These are phyloP conservation scores for Catagonus wagneri DNA, from an alignment of 2,113 vertebrate genomes.

Conservation along the genomic window DNA sequence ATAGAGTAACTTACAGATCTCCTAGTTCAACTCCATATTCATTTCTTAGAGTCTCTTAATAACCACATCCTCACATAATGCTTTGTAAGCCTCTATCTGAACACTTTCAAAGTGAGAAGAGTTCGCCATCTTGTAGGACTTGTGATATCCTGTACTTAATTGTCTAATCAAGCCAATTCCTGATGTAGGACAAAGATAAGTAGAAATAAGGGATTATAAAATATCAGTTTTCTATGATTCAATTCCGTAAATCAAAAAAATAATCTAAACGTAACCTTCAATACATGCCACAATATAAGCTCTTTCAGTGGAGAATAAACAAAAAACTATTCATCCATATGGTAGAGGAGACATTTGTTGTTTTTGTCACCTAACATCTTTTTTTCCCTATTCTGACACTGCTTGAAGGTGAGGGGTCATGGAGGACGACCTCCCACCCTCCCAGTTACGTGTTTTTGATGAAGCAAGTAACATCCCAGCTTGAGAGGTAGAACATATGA, in stretches of 20 bases:
- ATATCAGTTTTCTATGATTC: neutral
- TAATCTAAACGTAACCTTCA: constrained; percentile 43
- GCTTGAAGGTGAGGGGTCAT: neutral
- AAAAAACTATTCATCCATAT: neutral
- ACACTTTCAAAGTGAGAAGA: neutral
- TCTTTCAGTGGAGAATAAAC: neutral
- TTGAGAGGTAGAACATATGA: neutral
- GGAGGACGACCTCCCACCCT: neutral
- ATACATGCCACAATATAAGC: neutral
- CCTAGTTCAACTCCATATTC: constrained; percentile 5
- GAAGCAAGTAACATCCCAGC: neutral
- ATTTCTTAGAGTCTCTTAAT: constrained; percentile 46
- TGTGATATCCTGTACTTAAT: neutral
- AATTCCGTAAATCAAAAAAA: constrained; percentile 54
- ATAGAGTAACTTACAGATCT: neutral
- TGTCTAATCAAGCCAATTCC: constrained; percentile 45
- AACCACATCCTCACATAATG: neutral
- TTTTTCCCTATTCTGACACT: neutral
- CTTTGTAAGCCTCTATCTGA: constrained; percentile 44
- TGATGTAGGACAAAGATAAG: neutral
- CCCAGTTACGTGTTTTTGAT: neutral
- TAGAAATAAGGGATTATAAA: neutral
- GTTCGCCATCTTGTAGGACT: neutral
- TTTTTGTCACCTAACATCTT: neutral
- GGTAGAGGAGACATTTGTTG: neutral